phyloP scores from a whole-genome alignment of 2,888 invertebrate genomes.

The Xestia ashworthii region DNA sequence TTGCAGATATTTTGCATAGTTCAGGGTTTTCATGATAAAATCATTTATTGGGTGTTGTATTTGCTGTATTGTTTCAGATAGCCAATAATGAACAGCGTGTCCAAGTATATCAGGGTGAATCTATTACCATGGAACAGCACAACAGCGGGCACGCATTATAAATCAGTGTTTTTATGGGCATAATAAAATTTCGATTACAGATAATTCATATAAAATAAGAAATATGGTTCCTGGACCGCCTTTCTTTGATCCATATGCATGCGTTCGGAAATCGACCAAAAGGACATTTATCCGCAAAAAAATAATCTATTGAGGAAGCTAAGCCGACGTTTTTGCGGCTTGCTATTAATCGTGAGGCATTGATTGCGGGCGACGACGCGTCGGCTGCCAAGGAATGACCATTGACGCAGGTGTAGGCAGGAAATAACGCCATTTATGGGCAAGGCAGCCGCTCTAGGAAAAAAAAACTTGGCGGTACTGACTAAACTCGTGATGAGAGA shows the following conservation, averaged over 20 bases:
- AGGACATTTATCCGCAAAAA: constrained; percentile 64
- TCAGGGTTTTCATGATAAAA: constrained; percentile 23
- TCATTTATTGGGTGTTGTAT: not conserved
- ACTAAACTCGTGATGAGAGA: constrained; percentile 68
- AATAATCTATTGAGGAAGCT: constrained; percentile 65
- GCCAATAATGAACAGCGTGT: not conserved
- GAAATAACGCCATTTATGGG: constrained; percentile 72
- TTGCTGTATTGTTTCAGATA: not conserved
- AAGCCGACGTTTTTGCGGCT: constrained; percentile 64
- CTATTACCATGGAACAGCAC: not conserved
- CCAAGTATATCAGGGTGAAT: not conserved
- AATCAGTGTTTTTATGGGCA: not conserved
- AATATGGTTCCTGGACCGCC: constrained; percentile 3
- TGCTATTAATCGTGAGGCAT: constrained; percentile 64
- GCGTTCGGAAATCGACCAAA: constrained; percentile 57
- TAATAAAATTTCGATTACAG: constrained; percentile 8
- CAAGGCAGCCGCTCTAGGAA: constrained; percentile 71
- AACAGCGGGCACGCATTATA: not conserved
- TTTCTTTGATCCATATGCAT: constrained; percentile 48
- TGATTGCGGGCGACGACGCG: constrained; percentile 67
- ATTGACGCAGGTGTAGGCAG: constrained; percentile 71
- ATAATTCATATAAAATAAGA: constrained; percentile 18
- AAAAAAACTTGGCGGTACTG: constrained; percentile 51
- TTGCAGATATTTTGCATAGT: not conserved
- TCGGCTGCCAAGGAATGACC: constrained; percentile 65